Conservation (phyloP, 2,113 vertebrate species). For the Neoarius graeffei region DNA sequence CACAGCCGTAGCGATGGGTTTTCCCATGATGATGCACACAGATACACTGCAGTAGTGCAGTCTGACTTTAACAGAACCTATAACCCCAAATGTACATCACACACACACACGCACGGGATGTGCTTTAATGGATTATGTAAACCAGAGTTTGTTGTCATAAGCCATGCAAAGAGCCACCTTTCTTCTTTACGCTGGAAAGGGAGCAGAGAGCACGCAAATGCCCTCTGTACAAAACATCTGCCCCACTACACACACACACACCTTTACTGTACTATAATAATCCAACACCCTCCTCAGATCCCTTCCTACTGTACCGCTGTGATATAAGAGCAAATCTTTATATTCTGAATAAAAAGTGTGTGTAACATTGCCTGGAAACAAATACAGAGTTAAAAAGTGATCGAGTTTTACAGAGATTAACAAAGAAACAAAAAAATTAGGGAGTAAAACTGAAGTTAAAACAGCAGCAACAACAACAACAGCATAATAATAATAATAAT, state of each 20-base stretch:
- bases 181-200: neutral
- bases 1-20: neutral
- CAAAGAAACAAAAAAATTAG: no score
- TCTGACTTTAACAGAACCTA: neutral
- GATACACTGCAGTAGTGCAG: neutral
- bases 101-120: conserved; percentile 39
- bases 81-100: neutral
- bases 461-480: no score
- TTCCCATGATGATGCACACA: neutral
- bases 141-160: conserved; percentile 36
- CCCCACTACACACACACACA: neutral
- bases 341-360: neutral
- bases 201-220: conserved; percentile 12
- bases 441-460: no score
- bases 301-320: neutral
- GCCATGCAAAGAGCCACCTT: conserved; percentile 25
- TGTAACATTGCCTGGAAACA: neutral
- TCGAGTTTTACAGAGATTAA: neutral
- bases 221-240: neutral
- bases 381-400: neutral
- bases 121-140: conserved; percentile 42
- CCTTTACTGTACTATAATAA: neutral
- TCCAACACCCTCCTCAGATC: neutral
- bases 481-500: no score
- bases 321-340: neutral